Evolutionary conservation across 2,888 invertebrate genomes (phyloP), one percentile per base, ranked within the genome.

Genomic region (Liposcelis brunnea): DNA sequence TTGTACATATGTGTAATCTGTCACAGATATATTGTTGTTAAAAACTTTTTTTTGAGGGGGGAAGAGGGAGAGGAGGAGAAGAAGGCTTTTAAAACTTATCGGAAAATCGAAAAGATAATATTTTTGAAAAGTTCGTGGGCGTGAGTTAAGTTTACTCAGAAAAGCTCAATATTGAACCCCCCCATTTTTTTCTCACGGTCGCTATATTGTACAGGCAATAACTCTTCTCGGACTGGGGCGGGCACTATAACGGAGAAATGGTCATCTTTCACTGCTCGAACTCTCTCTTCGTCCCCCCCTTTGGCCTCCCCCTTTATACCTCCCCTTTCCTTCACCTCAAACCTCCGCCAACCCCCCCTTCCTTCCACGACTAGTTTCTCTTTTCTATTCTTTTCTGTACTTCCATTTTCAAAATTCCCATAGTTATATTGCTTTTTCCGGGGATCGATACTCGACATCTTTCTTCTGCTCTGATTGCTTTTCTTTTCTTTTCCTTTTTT

Each of bases 391-490:
- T 26, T 18, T 49, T 43, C 45, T 47, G 50, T 18, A 40, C 40
- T 14, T 40, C 40, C 40, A 40, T 40, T 48, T 50, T 53, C 52
- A 50, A 53, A 47, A 47, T 51, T 49, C 50, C 40, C 40, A 40
- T 40, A 40, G 18, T 40, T 40, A 40, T 40, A 40, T 40, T 40
- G 40, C 40, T 40, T 40, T 40, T 19, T 14, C 16, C 15, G 35
- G 35, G 18, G 40, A 40, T 40, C 40, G 21, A 40, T 40, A 40
- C 40, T 26, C 26, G 26, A 26, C 26, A 26, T 26, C 26, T 26
- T 26, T 26, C 26, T 26, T 26, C 26, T 26, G 26, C 8, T 26
- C 26, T 26, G 26, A 26, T 26, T 26, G 26, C 26, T 26, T 26
- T 26, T 26, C 8, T 26, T 26, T 26, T 26, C 8, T 26, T 26